Conservation (phyloP, 2,113 vertebrate species). For the Maccullochella peelii region DNA sequence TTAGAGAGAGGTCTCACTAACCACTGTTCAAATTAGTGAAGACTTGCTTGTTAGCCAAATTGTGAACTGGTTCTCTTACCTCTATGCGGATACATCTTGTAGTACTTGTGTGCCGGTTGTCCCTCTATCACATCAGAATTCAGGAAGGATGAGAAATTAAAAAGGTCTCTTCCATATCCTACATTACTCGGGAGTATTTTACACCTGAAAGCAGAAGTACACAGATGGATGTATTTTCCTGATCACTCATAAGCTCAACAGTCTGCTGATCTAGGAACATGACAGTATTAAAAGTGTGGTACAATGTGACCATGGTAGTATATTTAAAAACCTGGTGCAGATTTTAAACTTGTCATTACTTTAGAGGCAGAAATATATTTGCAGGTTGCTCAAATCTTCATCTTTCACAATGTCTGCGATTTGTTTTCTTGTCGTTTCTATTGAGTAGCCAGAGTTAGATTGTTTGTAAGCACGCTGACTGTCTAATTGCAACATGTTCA, state of each 20-base stretch:
- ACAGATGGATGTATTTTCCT: not conserved
- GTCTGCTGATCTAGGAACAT: not conserved
- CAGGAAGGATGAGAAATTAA: not conserved
- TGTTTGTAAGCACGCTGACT: too few species aligned
- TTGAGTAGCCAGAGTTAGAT: not conserved
- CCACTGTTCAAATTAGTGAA: not conserved
- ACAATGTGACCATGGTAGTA: too few species aligned
- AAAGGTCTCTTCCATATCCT: not conserved
- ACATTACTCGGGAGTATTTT: not conserved
- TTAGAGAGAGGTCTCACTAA: too few species aligned
- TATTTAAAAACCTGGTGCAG: not conserved
- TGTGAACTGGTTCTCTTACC: not conserved
- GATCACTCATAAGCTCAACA: not conserved
- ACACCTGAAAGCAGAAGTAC: not conserved
- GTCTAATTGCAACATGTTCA: not conserved
- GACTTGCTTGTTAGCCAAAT: not conserved
- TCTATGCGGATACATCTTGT: not conserved
- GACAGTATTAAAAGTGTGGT: not conserved
- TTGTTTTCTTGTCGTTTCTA: not conserved
- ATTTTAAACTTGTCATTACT: not conserved
- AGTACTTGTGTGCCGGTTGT: not conserved
- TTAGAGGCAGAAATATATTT: not conserved
- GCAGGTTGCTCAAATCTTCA: not conserved
- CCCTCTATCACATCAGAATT: not conserved
- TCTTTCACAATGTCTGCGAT: not conserved